A percentile compares a stretch with the other conserved stretches of the same genome.
phyloP scores from a whole-genome alignment of 2,888 invertebrate genomes.

The Cryptus armator region DNA sequence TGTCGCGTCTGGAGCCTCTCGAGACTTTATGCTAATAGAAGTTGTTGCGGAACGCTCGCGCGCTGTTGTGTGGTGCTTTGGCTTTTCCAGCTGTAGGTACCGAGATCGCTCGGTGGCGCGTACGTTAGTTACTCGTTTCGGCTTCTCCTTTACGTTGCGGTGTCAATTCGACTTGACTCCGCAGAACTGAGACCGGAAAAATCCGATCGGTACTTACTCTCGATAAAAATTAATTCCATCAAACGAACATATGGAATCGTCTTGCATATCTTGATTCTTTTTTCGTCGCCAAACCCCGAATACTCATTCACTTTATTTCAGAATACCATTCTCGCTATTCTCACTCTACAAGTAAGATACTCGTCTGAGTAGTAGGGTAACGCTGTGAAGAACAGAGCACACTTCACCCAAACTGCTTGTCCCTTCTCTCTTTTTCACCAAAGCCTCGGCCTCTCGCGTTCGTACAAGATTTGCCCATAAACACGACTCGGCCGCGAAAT shows the following conservation, averaged over 20 bases:
- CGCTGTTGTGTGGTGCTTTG: slow-evolving; percentile 60
- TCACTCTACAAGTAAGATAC: not conserved
- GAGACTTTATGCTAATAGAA: slow-evolving; percentile 81
- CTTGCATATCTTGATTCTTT: not conserved
- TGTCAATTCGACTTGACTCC: no score
- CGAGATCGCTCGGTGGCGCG: slow-evolving; percentile 15
- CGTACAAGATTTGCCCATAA: slow-evolving; percentile 75
- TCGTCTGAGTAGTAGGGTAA: slow-evolving; percentile 17
- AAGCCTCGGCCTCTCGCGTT: slow-evolving; percentile 49
- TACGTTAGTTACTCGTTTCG: slow-evolving; percentile 28
- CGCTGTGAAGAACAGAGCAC: slow-evolving; percentile 42
- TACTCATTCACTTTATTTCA: slow-evolving; percentile 67
- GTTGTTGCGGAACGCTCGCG: slow-evolving; percentile 74
- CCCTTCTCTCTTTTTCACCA: not conserved
- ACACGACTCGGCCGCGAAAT: slow-evolving; percentile 77
- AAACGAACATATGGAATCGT: not conserved
- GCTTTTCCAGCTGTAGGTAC: not conserved
- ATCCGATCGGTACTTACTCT: not conserved
- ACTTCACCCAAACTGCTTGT: slow-evolving; percentile 22
- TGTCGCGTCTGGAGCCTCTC: slow-evolving; percentile 78
- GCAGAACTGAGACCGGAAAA: no score
- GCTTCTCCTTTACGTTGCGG: not conserved
- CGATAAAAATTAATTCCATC: not conserved
- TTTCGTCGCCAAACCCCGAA: not conserved
- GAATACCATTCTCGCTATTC: slow-evolving; percentile 49